A percentile compares a stretch with the other conserved stretches of the same genome.
Evolutionary conservation across 2,113 vertebrate species (phyloP).

Genomic region (Rhynchomys soricoides): DNA sequence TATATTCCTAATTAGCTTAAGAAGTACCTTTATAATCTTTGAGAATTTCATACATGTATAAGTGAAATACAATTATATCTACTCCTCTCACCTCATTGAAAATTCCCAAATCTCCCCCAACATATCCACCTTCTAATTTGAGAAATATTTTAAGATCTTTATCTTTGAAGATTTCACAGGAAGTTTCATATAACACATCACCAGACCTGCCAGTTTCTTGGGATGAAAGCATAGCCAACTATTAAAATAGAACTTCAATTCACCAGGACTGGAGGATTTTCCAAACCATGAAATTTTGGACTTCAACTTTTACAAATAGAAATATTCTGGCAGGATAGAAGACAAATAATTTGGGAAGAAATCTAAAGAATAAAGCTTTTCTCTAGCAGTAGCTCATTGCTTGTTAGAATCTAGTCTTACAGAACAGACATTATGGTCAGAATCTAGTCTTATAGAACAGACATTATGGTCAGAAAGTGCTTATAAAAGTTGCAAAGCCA

Average conservation of each 20-base stretch:
- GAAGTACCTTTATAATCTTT: background rate
- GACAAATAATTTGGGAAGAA: slow-evolving; percentile 26
- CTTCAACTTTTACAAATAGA: background rate
- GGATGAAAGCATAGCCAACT: slow-evolving; percentile 52
- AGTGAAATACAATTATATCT: background rate
- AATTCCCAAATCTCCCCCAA: background rate
- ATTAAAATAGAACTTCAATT: slow-evolving; percentile 44
- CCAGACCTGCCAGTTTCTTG: slow-evolving; percentile 48
- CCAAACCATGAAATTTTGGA: slow-evolving; percentile 25
- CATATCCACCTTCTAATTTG: background rate
- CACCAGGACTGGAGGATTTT: slow-evolving; percentile 54
- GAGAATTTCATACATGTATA: background rate
- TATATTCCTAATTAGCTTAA: slow-evolving; percentile 39
- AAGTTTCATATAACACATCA: slow-evolving; percentile 26
- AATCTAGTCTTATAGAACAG: slow-evolving; percentile 29
- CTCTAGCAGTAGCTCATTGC: slow-evolving; percentile 25
- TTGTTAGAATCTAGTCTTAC: slow-evolving; percentile 28
- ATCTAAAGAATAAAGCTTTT: slow-evolving; percentile 45
- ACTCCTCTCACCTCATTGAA: background rate
- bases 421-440: slow-evolving; percentile 42
- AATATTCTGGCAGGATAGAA: slow-evolving; percentile 28
- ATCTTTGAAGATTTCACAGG: slow-evolving; percentile 40
- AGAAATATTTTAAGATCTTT: background rate
- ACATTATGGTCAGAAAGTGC: slow-evolving; percentile 49
- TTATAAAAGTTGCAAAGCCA: slow-evolving; percentile 59